Evolutionary conservation across 2,113 vertebrate species (phyloP).

Genomic region (Apodemus sylvaticus): DNA sequence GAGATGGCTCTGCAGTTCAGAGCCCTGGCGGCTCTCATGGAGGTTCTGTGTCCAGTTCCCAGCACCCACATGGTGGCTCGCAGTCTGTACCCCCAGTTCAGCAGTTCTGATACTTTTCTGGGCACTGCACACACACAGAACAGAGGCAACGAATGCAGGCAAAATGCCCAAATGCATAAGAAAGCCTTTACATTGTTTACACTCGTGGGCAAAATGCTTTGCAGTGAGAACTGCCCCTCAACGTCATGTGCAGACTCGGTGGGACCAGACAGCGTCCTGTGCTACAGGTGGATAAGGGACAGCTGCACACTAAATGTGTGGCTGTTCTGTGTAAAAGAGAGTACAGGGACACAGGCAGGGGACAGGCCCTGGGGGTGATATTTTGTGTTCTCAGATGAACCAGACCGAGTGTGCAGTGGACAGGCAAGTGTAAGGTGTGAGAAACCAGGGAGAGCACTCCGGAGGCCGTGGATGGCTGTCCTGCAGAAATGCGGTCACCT

Average conservation of each 20-base stretch:
- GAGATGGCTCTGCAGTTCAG: background rate
- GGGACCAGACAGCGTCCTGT: background rate
- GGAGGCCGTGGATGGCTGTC: background rate
- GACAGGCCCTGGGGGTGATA: background rate
- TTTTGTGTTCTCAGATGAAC: background rate
- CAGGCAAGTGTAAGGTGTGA: background rate
- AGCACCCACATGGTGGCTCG: background rate
- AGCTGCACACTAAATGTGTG: background rate
- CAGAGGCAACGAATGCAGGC: background rate
- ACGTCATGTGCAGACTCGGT: background rate
- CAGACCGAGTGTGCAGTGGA: background rate
- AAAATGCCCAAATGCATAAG: background rate
- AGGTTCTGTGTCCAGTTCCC: background rate
- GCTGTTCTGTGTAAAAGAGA: background rate
- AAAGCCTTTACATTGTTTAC: background rate
- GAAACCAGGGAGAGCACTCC: background rate
- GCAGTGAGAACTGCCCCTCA: background rate
- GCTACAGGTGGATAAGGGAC: background rate
- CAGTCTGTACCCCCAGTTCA: background rate
- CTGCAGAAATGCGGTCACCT: background rate
- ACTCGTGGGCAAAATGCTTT: background rate
- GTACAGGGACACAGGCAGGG: background rate
- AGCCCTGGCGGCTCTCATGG: background rate
- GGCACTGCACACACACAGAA: background rate
- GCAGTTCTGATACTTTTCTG: background rate